Base-by-base conservation (phyloP, 2,888 invertebrate genomes). In the Leptura quadrifasciata region DNA sequence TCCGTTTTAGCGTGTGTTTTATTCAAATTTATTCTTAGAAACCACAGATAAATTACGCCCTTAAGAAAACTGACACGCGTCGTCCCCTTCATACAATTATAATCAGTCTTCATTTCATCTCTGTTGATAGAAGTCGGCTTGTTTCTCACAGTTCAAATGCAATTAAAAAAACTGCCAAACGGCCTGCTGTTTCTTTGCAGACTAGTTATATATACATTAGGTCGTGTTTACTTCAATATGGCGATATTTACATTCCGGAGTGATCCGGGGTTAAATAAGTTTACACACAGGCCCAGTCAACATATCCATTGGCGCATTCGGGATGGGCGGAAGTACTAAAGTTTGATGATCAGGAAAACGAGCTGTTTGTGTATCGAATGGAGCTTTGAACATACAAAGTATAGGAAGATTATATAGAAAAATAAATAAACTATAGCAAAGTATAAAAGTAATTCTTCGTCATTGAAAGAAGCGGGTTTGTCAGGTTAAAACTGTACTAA, bases 81-180 rank as follows among this genome's bases (percentile, higher is more conserved):
- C 47, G 27, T 17, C 63, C 58, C 35, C 52, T 58, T 74, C 39
- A 60, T 60, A 72, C 64, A 77, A 77, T 77, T 72, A 77, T 71
- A 78, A 78, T 76, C 74, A 76, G 60, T 63, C 52, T 20, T 52
- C 72, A 57, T 72, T 78, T 75, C 72, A 78, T 58, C 17, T 61
- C 65, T 21, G 9, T 31, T 8, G 5, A n/a, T 47, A 47, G 47
- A 47, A 39, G 39, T 63, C 15, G 39, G n/a, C 18, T 39, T 63
- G 39, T 35, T 58, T 58, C 21, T 39, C 69, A 21, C n/a, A 18
- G 69, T 12, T 39, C n/a, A 58, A 69, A 69, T 20, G 21, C 39
- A 69, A 69, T 69, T 69, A 47, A 69, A 35, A 68, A 69, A 69
- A 69, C 69, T 69, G 58, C 69, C 69, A 39, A 69, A 60, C 39